Conservation (phyloP, 2,113 vertebrate species). For the Piprites chloris region DNA sequence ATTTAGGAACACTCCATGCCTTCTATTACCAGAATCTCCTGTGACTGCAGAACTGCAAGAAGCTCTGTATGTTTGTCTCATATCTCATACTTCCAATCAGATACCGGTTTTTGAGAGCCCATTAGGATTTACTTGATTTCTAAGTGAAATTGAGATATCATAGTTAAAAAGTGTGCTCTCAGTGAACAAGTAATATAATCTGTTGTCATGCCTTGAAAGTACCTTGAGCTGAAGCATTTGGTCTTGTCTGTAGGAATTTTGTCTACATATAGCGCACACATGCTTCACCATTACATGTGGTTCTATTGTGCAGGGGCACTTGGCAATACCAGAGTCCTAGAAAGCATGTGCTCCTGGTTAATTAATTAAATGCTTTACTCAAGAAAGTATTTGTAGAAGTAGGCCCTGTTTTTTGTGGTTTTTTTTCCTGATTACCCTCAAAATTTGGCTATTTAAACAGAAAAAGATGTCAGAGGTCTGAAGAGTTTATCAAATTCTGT, state of each 20-base stretch:
- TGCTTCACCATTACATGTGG: not conserved
- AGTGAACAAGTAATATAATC: not conserved
- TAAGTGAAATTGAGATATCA: not conserved
- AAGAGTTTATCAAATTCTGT: not conserved
- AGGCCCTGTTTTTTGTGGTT: not conserved
- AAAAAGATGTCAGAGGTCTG: not conserved
- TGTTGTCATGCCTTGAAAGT: not conserved
- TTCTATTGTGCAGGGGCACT: not conserved
- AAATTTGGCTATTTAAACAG: not conserved
- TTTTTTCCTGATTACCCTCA: accelerated
- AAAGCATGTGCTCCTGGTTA: not conserved
- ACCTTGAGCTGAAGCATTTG: not conserved
- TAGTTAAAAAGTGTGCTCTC: not conserved
- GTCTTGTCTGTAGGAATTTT: not conserved
- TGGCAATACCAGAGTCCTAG: not conserved
- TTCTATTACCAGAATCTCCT: not conserved
- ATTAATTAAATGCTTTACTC: not conserved
- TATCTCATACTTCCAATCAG: not conserved
- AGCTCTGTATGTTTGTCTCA: not conserved
- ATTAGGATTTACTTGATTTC: not conserved
- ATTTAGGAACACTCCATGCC: not conserved
- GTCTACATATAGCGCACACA: accelerated
- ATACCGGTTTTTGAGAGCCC: not conserved
- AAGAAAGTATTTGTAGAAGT: not conserved
- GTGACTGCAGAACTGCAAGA: not conserved